A percentile compares a stretch with the other conserved stretches of the same genome.
These are phyloP conservation scores for Hylaea fasciaria DNA, from an alignment of 2,888 invertebrate genomes.

Conservation along the genomic window DNA sequence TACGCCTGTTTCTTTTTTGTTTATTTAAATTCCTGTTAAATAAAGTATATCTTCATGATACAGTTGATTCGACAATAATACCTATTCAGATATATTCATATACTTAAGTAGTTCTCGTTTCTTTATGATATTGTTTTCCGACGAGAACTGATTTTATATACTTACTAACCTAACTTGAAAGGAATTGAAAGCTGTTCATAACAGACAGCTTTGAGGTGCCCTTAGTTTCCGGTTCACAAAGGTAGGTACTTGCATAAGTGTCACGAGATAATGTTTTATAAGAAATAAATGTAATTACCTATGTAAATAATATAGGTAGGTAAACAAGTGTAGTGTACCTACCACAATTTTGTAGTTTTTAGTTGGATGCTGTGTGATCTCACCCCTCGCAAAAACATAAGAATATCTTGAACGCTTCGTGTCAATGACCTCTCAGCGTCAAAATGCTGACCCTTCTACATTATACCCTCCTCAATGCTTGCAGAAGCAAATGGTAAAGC, in stretches of 20 bases:
- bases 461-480: slow-evolving; percentile 37
- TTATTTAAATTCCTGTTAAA: background rate
- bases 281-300: background rate
- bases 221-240: too few relatives aligned
- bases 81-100: too few relatives aligned
- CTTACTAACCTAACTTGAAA: too few relatives aligned
- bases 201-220: background rate
- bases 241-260: too few relatives aligned
- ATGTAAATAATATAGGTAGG: background rate
- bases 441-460: slow-evolving; percentile 45
- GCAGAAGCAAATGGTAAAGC: slow-evolving; percentile 29
- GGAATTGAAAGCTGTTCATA: slow-evolving; percentile 1
- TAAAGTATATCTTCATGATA: background rate
- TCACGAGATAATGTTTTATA: too few relatives aligned
- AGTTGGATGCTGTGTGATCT: slow-evolving; percentile 13
- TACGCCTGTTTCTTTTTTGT: background rate
- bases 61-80: background rate
- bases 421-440: slow-evolving; percentile 50
- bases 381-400: slow-evolving; percentile 31
- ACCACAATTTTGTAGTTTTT: slow-evolving; percentile 4
- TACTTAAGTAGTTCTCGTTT: too few relatives aligned
- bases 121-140: background rate
- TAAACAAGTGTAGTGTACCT: background rate
- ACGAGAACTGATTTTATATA: background rate
- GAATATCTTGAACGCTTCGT: slow-evolving; percentile 37